Base-by-base conservation (phyloP, 2,888 invertebrate species). In the Trimorus sp. region DNA sequence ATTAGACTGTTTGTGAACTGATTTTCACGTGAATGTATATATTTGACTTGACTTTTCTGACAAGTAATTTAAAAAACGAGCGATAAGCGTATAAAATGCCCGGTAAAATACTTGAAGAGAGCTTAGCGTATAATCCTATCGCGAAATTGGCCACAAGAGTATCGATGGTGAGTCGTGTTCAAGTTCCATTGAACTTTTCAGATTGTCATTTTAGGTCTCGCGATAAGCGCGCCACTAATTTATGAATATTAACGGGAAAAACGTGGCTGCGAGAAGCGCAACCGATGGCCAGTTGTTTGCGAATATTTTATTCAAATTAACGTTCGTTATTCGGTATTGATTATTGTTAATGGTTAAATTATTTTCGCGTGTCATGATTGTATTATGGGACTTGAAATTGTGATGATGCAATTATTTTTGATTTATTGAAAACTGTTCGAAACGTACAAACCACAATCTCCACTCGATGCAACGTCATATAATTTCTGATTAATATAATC, bases 161-260 rank as follows among this genome's bases (percentile, higher is more conserved):
- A 80, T 83, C 73, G 75, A 73, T 77, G 76, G 63, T 54, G 37
- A 73, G 73, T 79, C 73, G 69, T 79, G 79, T 83, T 79, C 59
- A 79, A 79, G 83, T 76, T 83, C 48, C 76, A 76, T 83, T 83
- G 59, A 79, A 73, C 59, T 76, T 79, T 73, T 76, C 76, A 83
- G 71, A 79, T 77, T 76, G 79, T 79, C 79, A 77, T 79, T 76
- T 75, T 63, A 75, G 53, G 75, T 73, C 51, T 51, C 60, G 65
- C 65, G 68, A 65, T 76, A 77, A 77, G 75, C 59, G 53, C 54
- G 59, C 38, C 48, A 62, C 68, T 74, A 75, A 75, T 80, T 80
- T 70, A 74, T 80, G 62, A 69, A 54, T 40, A 53, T 38, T n/a
- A 6, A 40, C 7, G 48, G 11, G 26, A 49, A 59, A 40, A 40